Evolutionary conservation across 1,140 invertebrate genomes (phyloP).

Genomic region (Agrilus planipennis): DNA sequence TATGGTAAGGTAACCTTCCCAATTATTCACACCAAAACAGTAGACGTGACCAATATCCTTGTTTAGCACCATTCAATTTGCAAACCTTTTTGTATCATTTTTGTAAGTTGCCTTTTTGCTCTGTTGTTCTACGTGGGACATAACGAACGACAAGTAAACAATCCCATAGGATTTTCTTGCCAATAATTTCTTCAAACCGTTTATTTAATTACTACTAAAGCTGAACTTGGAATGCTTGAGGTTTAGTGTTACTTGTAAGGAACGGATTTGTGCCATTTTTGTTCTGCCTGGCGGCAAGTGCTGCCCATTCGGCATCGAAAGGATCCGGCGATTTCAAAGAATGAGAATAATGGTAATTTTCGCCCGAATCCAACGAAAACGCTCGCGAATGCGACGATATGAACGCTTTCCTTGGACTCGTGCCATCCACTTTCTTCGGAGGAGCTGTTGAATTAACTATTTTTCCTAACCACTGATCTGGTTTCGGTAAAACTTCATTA

Average conservation of each 20-base stretch:
- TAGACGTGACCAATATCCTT: too few relatives aligned
- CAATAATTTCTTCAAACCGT: too few relatives aligned
- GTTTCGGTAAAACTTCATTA: slow-evolving; percentile 45
- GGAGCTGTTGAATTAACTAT: slow-evolving; percentile 45
- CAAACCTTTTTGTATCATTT: too few relatives aligned
- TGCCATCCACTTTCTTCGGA: slow-evolving; percentile 26
- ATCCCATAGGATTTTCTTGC: too few relatives aligned
- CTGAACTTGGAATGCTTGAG: slow-evolving; percentile 53
- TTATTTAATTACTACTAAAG: too few relatives aligned
- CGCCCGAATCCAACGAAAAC: slow-evolving; percentile 41
- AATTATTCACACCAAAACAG: too few relatives aligned
- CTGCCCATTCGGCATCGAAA: slow-evolving; percentile 80
- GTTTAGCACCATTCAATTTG: too few relatives aligned
- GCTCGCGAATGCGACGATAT: slow-evolving; percentile 49
- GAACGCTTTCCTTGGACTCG: slow-evolving; percentile 37
- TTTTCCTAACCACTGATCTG: slow-evolving; percentile 66
- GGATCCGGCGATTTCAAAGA: slow-evolving; percentile 49
- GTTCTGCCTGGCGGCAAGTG: slow-evolving; percentile 30
- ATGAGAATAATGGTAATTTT: too few relatives aligned
- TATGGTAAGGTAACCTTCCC: too few relatives aligned
- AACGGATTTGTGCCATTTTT: slow-evolving; percentile 40
- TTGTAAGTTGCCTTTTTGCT: too few relatives aligned
- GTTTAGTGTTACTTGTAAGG: slow-evolving; percentile 38
- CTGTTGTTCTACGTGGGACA: too few relatives aligned
- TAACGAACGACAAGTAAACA: too few relatives aligned